Conservation (phyloP, 1,140 invertebrate species). For the Pteromalus puparum region DNA sequence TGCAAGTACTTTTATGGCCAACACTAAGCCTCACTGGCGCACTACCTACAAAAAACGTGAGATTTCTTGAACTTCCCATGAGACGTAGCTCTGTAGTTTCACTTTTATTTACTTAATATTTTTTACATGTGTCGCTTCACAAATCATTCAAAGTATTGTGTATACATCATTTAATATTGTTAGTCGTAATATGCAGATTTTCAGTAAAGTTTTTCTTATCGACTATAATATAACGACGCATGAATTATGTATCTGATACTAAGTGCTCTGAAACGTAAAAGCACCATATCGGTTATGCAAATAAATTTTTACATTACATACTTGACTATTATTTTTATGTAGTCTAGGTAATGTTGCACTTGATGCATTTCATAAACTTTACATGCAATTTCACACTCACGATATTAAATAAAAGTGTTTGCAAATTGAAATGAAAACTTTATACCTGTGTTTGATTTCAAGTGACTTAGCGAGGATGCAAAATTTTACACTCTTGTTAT, state of each 20-base stretch:
- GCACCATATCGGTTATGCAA: no score
- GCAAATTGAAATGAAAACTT: no score
- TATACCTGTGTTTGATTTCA: no score
- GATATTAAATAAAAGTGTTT: no score
- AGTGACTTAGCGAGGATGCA: no score
- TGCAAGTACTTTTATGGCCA: constrained; percentile 51
- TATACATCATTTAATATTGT: background rate
- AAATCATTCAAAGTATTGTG: background rate
- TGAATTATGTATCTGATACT: background rate
- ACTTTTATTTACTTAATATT: background rate
- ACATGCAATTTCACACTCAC: no score
- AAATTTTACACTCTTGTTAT: no score
- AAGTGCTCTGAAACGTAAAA: no score
- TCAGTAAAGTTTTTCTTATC: background rate
- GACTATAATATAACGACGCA: background rate
- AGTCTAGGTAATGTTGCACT: no score
- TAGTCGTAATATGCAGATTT: background rate
- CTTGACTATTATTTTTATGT: no score
- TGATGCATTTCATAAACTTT: no score
- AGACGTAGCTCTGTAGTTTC: background rate
- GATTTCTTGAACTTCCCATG: constrained; percentile 47
- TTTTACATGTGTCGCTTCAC: background rate
- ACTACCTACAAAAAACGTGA: constrained; percentile 79
- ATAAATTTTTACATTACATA: no score
- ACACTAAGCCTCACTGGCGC: constrained; percentile 76